Evolutionary conservation across 2,888 invertebrate species (phyloP), one percentile per base, ranked within the genome.

Genomic region (Ornithoptera alexandrae): DNA sequence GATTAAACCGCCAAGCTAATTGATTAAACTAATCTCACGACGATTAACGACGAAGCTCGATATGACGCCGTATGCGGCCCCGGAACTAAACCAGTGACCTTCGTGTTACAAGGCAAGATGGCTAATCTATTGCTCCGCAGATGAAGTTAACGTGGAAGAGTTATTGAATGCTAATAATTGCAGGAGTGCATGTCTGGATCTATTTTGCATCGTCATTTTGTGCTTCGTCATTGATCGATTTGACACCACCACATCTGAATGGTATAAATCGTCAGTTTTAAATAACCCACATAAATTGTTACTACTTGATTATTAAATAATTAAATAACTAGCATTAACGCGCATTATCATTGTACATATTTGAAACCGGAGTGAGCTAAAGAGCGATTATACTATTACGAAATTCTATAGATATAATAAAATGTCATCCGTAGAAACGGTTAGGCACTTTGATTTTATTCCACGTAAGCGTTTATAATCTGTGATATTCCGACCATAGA

Each of bases 401-500:
- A 8, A n/a, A 46, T 42, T 18, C 36, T 46, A 56, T 58, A 66
- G 7, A 58, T 62, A 58, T 57, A 57, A 62, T 42, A 58, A 42
- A 59, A 66, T 66, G 59, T 66, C 53, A 56, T 39, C 6, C 8
- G 8, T 57, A 12, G 36, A 70, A 65, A 62, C 39, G 63, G 53
- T 22, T 67, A 70, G 70, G 67, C 70, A 70, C 70, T 72, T 69
- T n/a, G 62, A 65, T 61, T 64, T 57, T 62, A 10, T 42, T 56
- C 42, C n/a, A 10, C 12, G n/a, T 30, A 36, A 56, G 39, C 56
- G n/a, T 62, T 50, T 24, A 63, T 53, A 18, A 53, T 63, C 53
- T 57, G 62, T 30, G 18, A 62, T 15, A 17, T 5, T 15, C 57
- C n/a, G 20, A 20, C 57, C 57, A 57, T 20, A 57, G 57, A 57